Evolutionary conservation across 2,797 vertebrate genomes (phyloP).

Genomic region (Myotis myotis): DNA sequence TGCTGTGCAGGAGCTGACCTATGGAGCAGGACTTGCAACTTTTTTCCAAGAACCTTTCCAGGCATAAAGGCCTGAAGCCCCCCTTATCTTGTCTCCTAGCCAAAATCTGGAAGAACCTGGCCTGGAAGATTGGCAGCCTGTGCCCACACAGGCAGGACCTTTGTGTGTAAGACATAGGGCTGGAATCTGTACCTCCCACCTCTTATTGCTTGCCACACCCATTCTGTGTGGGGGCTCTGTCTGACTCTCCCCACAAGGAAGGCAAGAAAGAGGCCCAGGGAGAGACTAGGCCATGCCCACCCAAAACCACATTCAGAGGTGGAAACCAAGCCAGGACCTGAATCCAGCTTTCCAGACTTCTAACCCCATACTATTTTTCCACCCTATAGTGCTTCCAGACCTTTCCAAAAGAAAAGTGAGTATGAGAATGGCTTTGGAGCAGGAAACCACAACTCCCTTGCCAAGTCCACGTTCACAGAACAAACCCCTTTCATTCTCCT

Average conservation of each 20-base stretch:
- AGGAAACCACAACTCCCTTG: constrained; percentile 41
- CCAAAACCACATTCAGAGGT: background rate
- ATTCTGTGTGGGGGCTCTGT: background rate
- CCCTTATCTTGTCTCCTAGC: background rate
- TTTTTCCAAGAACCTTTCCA: background rate
- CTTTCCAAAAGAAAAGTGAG: constrained; percentile 22
- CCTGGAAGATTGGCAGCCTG: background rate
- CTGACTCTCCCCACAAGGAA: background rate
- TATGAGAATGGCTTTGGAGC: constrained; percentile 15
- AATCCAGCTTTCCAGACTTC: constrained; percentile 20
- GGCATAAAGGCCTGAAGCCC: background rate
- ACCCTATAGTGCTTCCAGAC: background rate
- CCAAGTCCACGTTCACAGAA: constrained; percentile 24
- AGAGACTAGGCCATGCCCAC: background rate
- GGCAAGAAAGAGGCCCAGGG: background rate
- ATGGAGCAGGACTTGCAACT: background rate
- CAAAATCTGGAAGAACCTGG: background rate
- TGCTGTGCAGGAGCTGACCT: too few species aligned
- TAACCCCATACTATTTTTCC: constrained; percentile 27
- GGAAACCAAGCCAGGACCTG: background rate
- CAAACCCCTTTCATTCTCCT: background rate
- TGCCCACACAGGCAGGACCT: background rate
- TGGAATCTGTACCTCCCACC: background rate
- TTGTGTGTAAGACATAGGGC: background rate
- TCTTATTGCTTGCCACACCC: background rate